These are phyloP conservation scores for Carassius auratus DNA, from an alignment of 2,113 vertebrate genomes.

Conservation along the genomic window DNA sequence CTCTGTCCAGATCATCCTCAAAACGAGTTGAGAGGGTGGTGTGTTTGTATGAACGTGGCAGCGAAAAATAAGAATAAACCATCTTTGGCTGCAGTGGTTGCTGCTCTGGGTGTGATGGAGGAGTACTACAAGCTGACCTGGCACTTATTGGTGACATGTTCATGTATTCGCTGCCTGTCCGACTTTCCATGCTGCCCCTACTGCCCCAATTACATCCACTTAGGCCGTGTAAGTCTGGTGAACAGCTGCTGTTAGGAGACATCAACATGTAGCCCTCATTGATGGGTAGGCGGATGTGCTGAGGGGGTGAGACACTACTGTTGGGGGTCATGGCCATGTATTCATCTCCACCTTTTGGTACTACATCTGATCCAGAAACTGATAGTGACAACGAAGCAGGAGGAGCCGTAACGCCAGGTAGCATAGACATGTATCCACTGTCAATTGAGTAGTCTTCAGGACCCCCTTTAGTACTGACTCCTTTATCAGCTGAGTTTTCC, in stretches of 20 bases:
- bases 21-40: conserved; percentile 70
- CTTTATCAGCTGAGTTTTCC: conserved; percentile 63
- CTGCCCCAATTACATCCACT: conserved; percentile 68
- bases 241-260: conserved; percentile 78
- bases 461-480: conserved; percentile 59
- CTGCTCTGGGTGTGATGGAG: conserved; percentile 73
- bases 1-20: conserved; percentile 73
- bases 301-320: conserved; percentile 78
- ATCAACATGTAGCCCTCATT: conserved; percentile 81
- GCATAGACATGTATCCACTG: conserved; percentile 79
- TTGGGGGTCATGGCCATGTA: conserved; percentile 81
- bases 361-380: conserved; percentile 66
- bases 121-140: conserved; percentile 75
- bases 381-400: conserved; percentile 72
- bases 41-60: conserved; percentile 77
- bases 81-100: conserved; percentile 74
- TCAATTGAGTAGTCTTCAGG: conserved; percentile 62
- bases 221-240: conserved; percentile 73
- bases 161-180: conserved; percentile 77
- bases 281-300: conserved; percentile 70
- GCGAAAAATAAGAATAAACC: conserved; percentile 77
- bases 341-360: conserved; percentile 71
- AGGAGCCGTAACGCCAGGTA: conserved; percentile 76
- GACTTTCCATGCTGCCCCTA: conserved; percentile 71
- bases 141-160: conserved; percentile 80